Evolutionary conservation across 1,140 invertebrate species (phyloP).

Genomic region (Drosophila rufa): DNA sequence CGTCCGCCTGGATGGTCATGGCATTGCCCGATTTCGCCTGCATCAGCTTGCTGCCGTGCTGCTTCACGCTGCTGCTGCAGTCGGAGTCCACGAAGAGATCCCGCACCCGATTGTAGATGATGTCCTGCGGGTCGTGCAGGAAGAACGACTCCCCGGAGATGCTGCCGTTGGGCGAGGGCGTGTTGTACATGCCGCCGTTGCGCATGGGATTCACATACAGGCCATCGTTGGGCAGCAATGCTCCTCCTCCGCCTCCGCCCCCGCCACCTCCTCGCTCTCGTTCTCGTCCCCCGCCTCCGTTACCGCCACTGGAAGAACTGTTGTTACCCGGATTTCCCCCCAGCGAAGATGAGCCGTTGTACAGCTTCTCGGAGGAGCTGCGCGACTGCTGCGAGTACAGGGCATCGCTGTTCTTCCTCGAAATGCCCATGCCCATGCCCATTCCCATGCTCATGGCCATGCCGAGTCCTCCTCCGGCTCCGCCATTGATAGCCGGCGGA

Average conservation of each 20-base stretch:
- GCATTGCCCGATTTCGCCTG: slow-evolving; percentile 68
- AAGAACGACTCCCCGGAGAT: slow-evolving; percentile 91
- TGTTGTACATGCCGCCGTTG: slow-evolving; percentile 78
- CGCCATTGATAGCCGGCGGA: slow-evolving; percentile 86
- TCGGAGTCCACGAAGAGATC: slow-evolving; percentile 90
- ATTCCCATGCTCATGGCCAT: slow-evolving; percentile 23
- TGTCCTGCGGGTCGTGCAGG: slow-evolving; percentile 91
- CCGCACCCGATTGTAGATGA: slow-evolving; percentile 91
- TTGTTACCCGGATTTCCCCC: slow-evolving; percentile 28
- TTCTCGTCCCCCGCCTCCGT: slow-evolving; percentile 18
- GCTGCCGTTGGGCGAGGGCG: slow-evolving; percentile 79
- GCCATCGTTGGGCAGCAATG: slow-evolving; percentile 89
- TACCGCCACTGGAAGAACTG: slow-evolving; percentile 15
- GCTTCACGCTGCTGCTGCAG: slow-evolving; percentile 79
- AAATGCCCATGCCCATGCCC: slow-evolving; percentile 50
- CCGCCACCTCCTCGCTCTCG: slow-evolving; percentile 9
- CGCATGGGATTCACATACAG: slow-evolving; percentile 93
- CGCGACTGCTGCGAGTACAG: slow-evolving; percentile 77
- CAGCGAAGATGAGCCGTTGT: slow-evolving; percentile 51
- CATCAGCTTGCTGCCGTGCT: slow-evolving; percentile 52
- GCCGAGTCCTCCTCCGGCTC: slow-evolving; percentile 35
- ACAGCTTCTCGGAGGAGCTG: slow-evolving; percentile 84
- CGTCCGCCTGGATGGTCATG: slow-evolving; percentile 88
- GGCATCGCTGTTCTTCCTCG: slow-evolving; percentile 72
- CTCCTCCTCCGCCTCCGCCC: slow-evolving; percentile 37